Conservation (phyloP, 1,140 invertebrate species). For the Triops longicaudatus region DNA sequence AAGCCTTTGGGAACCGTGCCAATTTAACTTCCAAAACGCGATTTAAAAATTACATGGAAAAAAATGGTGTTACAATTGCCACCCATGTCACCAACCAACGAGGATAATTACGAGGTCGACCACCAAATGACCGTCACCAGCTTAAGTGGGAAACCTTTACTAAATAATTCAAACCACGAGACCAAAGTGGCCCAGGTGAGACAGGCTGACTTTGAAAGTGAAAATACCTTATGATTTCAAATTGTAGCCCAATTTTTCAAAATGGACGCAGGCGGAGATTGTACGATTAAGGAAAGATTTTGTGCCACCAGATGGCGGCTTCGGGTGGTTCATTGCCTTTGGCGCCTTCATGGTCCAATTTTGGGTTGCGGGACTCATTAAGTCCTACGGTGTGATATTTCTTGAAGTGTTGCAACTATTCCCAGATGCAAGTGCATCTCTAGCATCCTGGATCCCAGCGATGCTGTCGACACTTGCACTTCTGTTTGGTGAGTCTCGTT, state of each 20-base stretch:
- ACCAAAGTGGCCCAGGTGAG: neutral
- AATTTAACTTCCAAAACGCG: neutral
- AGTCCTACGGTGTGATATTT: constrained; percentile 42
- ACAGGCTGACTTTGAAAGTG: too few species aligned
- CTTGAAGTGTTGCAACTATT: constrained; percentile 37
- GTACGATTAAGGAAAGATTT: constrained; percentile 32
- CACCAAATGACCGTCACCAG: neutral
- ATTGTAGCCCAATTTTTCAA: neutral
- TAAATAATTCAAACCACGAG: neutral
- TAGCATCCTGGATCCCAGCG: constrained; percentile 66
- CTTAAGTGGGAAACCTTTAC: neutral
- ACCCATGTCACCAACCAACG: neutral
- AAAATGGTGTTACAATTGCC: neutral
- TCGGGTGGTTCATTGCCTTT: constrained; percentile 41
- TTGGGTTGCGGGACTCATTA: constrained; percentile 40
- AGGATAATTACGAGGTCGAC: neutral
- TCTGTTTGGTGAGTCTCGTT: constrained; percentile 49
- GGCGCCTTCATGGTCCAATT: constrained; percentile 40
- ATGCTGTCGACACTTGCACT: constrained; percentile 61
- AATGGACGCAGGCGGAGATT: neutral
- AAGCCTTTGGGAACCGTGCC: neutral
- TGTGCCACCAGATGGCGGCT: constrained; percentile 40
- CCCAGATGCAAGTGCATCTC: constrained; percentile 50
- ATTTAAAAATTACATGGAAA: neutral
- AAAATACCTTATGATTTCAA: too few species aligned